Conservation (phyloP, 2,888 invertebrate genomes). For the Deroplatys truncata region DNA sequence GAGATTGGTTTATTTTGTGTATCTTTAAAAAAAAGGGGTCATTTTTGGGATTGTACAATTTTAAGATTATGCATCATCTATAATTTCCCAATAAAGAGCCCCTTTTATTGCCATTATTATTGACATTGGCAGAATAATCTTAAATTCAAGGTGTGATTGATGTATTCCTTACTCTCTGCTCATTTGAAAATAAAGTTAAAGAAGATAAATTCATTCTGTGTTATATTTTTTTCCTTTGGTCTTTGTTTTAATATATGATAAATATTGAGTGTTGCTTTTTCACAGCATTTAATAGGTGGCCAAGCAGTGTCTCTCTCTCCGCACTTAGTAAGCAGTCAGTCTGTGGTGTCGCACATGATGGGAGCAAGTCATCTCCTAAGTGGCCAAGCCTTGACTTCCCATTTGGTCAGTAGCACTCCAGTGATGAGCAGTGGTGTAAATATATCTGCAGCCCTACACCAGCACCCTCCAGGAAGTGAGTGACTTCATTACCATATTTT, state of each 20-base stretch:
- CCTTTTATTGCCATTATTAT: too few relatives aligned
- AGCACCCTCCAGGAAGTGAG: conserved; percentile 19
- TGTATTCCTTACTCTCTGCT: too few relatives aligned
- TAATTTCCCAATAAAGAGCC: too few relatives aligned
- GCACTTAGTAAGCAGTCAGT: conserved; percentile 26
- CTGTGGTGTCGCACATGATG: conserved; percentile 20
- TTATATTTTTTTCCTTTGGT: background rate
- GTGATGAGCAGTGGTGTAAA: conserved; percentile 23
- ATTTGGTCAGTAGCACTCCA: conserved; percentile 20
- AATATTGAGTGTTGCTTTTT: background rate
- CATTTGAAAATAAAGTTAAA: too few relatives aligned
- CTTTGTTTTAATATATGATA: background rate
- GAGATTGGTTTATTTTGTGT: too few relatives aligned
- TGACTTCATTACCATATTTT: background rate
- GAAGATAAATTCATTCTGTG: too few relatives aligned
- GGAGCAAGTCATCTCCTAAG: background rate
- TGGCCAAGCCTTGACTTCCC: background rate
- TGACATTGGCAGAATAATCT: too few relatives aligned
- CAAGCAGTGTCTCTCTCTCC: background rate
- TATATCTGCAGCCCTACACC: background rate
- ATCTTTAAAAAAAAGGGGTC: too few relatives aligned
- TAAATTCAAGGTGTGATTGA: too few relatives aligned
- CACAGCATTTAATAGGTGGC: background rate
- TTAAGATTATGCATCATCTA: too few relatives aligned
- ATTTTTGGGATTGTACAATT: too few relatives aligned